A percentile compares a stretch with the other conserved stretches of the same genome.
phyloP scores from a whole-genome alignment of 1,140 invertebrate species.

The honey bee (Apis mellifera) region Amel_HAv3.1 CM009934.2:5498001-5498500 shows the following conservation, averaged over 20 bases:
- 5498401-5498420: constrained; percentile 62
- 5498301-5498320: constrained; percentile 74
- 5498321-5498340: constrained; percentile 65
- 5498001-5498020: constrained; percentile 67
- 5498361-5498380: constrained; percentile 71
- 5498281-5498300: constrained; percentile 60
- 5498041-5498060: constrained; percentile 25
- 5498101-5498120: constrained; percentile 62
- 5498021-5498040: constrained; percentile 62
- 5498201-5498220: constrained; percentile 81
- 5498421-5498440: constrained; percentile 71
- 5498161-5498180: not conserved
- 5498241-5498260: constrained; percentile 77
- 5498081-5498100: constrained; percentile 39
- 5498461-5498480: constrained; percentile 58
- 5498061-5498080: constrained; percentile 63
- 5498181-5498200: constrained; percentile 64
- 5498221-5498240: constrained; percentile 83
- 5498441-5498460: constrained; percentile 72
- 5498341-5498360: constrained; percentile 68
- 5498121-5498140: not conserved
- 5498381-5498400: constrained; percentile 54
- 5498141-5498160: too few species aligned
- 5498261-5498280: constrained; percentile 68
- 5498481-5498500: constrained; percentile 74